Percentiles rank a stretch among this genome's conserved stretches.
Conservation (phyloP, 2,113 vertebrate genomes). For the Desmodus rotundus region DNA sequence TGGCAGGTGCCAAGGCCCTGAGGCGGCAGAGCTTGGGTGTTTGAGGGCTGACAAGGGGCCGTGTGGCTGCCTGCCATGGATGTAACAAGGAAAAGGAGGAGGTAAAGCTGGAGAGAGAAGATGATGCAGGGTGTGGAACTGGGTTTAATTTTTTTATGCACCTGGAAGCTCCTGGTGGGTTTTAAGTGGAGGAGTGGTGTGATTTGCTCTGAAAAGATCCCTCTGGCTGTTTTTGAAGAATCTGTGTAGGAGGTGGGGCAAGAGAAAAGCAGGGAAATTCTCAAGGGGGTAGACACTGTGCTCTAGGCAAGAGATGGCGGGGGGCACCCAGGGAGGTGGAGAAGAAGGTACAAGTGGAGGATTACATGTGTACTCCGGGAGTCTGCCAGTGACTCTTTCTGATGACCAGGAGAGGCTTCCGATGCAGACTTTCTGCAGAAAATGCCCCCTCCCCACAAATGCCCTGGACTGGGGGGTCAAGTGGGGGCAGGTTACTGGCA, state of each 20-base stretch:
- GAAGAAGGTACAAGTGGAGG: not conserved
- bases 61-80: not conserved
- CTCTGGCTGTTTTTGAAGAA: not conserved
- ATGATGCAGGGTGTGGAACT: fast-evolving
- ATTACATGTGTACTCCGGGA: too few relatives aligned
- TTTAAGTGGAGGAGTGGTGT: not conserved
- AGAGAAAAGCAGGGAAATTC: not conserved
- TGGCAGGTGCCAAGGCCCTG: not conserved
- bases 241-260: not conserved
- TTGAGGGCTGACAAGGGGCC: not conserved
- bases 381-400: fast-evolving
- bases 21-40: not conserved
- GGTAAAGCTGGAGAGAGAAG: not conserved
- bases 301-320: not conserved
- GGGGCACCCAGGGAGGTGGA: too few relatives aligned
- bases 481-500: not conserved
- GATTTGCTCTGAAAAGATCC: not conserved
- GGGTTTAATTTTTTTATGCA: not conserved
- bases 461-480: not conserved
- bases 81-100: fast-evolving
- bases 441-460: not conserved
- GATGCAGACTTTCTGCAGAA: not conserved
- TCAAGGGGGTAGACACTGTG: not conserved
- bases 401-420: fast-evolving
- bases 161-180: not conserved